Conservation (phyloP, 1,140 invertebrate genomes). For the Meloidogyne chitwoodi region DNA sequence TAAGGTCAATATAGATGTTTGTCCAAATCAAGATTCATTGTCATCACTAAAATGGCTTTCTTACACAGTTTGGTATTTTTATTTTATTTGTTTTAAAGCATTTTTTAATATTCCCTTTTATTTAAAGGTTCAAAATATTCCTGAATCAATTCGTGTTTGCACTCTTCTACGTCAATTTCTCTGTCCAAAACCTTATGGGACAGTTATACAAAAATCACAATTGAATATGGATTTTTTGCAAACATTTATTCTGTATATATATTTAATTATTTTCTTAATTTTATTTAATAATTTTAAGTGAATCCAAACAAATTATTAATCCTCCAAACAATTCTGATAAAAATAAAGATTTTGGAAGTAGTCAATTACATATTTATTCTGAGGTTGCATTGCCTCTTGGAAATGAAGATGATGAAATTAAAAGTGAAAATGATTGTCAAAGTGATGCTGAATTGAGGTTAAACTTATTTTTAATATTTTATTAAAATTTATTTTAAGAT, state of each 20-base stretch:
- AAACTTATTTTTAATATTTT: too few species aligned
- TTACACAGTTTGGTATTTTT: constrained; percentile 3
- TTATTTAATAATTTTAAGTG: not conserved
- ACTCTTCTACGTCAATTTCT: constrained; percentile 39
- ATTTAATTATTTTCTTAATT: not conserved
- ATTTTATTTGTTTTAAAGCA: not conserved
- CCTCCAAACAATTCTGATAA: not conserved
- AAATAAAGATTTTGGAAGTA: not conserved
- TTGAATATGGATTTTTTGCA: constrained; percentile 20
- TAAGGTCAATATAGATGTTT: not conserved
- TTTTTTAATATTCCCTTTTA: not conserved
- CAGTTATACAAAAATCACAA: constrained; percentile 20
- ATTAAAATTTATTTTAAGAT: too few species aligned
- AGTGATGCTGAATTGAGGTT: not conserved
- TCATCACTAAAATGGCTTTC: not conserved
- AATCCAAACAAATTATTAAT: not conserved
- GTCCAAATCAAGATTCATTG: not conserved
- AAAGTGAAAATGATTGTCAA: not conserved
- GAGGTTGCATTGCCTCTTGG: not conserved
- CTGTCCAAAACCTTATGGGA: constrained; percentile 19
- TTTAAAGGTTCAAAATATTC: constrained; percentile 26
- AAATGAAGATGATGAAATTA: not conserved
- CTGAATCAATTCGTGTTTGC: constrained; percentile 28
- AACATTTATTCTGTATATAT: constrained; percentile 22
- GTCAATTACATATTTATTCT: constrained; percentile 2